A percentile compares a stretch with the other conserved stretches of the same genome.
phyloP scores from a whole-genome alignment of 2,113 vertebrate species.

The Nibea albiflora region DNA sequence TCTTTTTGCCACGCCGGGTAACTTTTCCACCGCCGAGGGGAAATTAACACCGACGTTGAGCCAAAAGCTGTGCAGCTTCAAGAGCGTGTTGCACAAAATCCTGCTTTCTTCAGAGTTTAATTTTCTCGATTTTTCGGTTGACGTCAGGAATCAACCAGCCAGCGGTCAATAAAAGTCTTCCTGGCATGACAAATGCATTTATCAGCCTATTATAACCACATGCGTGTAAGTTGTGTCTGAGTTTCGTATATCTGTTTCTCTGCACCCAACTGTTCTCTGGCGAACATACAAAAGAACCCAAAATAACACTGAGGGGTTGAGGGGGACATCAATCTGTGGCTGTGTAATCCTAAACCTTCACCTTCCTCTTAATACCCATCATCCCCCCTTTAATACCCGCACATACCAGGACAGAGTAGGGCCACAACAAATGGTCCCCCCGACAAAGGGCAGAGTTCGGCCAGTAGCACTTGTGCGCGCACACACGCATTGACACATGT shows the following conservation, averaged over 20 bases:
- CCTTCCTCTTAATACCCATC: conserved; percentile 82
- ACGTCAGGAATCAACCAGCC: conserved; percentile 9
- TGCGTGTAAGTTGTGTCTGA: conserved; percentile 29
- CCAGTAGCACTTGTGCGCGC: conserved; percentile 63
- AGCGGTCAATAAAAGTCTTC: conserved; percentile 53
- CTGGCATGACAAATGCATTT: conserved; percentile 57
- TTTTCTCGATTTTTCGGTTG: conserved; percentile 5
- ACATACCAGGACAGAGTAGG: conserved; percentile 81
- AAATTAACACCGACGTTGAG: conserved; percentile 24
- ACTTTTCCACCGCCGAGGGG: conserved; percentile 25
- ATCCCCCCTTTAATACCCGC: conserved; percentile 77
- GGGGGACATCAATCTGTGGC: conserved; percentile 84
- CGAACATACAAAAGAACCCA: conserved; percentile 83
- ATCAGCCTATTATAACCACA: conserved; percentile 56
- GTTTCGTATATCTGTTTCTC: conserved; percentile 53
- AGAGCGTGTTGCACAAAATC: background rate
- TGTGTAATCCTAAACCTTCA: conserved; percentile 85
- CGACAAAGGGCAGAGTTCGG: conserved; percentile 85
- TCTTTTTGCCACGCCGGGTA: conserved; percentile 24
- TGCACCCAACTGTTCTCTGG: conserved; percentile 75
- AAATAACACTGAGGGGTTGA: conserved; percentile 82
- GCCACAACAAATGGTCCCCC: conserved; percentile 85
- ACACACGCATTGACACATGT: conserved; percentile 28
- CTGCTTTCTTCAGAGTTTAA: background rate
- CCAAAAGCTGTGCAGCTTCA: conserved; percentile 7